Evolutionary conservation across 2,113 vertebrate species (phyloP), one percentile per base, ranked within the genome.

Genomic region (Rana temporaria): DNA sequence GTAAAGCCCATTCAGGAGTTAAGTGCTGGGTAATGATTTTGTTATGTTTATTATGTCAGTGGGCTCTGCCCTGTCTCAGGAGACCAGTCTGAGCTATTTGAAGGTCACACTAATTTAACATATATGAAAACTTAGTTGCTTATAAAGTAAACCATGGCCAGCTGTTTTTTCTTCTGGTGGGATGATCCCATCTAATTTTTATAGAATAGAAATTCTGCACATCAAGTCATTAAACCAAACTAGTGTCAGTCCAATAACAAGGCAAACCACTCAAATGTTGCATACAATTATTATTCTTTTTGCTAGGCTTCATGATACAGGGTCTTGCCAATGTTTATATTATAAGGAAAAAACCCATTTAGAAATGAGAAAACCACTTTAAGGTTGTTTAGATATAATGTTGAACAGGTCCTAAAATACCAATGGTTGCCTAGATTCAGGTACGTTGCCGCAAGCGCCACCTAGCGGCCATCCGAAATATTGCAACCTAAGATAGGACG

Each of bases 1-100:
- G 52, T 22, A 32, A 57, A 73, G 17, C 56, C 53, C 17, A 26
- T 18, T 55, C 30, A 20, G 53, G 70, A 73, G 53, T 17, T 30
- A 55, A 15, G 14, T 9, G 15, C 24, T 18, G 52, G 70, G 52
- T 26, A 32, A 53, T 57, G 26, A n/a, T 9, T 73, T 56, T 26
- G 17, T 32, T 56, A 57, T 73, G 53, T 56, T 73, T 73, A 32
- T 73, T 73, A 74, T 74, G 55, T 74, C 55, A 74, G 18, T 20
- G 16, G 55, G 56, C 26, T 74, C 53, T 56, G 11, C 56, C 67
- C 71, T 56, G 34, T 74, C 71, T 56, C 71, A 38, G 30, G 30
- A 60, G 71, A 38, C 20, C 19, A 16, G 30, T 32, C 55, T 38
- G 32, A 32, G 55, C 32, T 59, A n/a, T 60, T 34, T n/a, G 57